Conservation (phyloP, 2,113 vertebrate genomes). For the Epinephelus fuscoguttatus region DNA sequence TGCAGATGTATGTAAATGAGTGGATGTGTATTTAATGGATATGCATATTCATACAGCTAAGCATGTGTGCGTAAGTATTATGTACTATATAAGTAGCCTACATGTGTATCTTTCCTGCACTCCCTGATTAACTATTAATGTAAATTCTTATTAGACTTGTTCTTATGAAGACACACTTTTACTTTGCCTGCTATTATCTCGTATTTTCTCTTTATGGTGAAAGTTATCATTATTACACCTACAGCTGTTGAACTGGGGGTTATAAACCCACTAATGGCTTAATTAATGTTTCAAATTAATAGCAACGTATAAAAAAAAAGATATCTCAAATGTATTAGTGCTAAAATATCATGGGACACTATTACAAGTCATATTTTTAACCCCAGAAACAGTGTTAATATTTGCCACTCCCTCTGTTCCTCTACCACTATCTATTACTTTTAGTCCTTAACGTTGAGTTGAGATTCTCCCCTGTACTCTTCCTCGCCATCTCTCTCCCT, state of each 20-base stretch:
- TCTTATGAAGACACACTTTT: background rate
- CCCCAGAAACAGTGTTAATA: background rate
- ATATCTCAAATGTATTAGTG: background rate
- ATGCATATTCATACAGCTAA: slow-evolving; percentile 11
- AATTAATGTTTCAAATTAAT: background rate
- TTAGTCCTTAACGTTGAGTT: slow-evolving; percentile 6
- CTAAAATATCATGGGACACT: background rate
- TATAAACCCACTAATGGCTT: background rate
- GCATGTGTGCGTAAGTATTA: background rate
- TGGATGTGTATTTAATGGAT: background rate
- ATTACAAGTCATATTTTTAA: no score
- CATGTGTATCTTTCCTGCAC: background rate
- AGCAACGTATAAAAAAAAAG: no score
- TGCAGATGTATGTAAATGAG: background rate
- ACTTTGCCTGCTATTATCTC: background rate
- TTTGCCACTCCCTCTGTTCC: background rate
- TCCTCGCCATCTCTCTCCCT: slow-evolving; percentile 13
- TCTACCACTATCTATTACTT: background rate
- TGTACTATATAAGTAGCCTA: background rate
- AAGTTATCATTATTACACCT: background rate
- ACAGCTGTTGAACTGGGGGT: background rate
- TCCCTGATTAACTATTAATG: background rate
- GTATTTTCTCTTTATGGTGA: background rate
- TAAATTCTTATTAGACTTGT: background rate
- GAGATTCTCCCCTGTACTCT: background rate